Base-by-base conservation (phyloP, 2,113 vertebrate genomes). In the Embiotoca jacksoni region DNA sequence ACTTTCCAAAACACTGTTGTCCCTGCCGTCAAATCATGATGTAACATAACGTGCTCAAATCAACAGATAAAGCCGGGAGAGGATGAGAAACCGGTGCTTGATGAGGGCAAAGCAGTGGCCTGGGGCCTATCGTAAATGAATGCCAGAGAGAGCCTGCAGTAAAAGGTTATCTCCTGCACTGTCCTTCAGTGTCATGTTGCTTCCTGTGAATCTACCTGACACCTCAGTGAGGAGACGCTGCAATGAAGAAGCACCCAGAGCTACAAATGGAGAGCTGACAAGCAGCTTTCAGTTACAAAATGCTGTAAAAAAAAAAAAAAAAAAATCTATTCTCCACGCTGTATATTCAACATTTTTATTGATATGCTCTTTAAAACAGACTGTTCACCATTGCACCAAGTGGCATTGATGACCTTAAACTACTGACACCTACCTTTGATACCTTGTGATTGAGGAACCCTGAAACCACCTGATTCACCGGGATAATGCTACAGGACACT, bases 211-310 rank as follows among this genome's bases (percentile, higher is more conserved):
- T 74, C 72, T 79, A 82, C 64, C 68, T 30, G 85, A 83, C 83
- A 75, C 71, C 62, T 84, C 7, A 49, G 47, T 33, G 67, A 72
- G 74, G 73, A 75, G 80, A 75, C n/a, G 54, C 76, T 67, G 70
- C 62, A 87, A 75, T 37, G 52, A 75, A 41, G 78, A 73, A 64
- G 76, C 30, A 37, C 52, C 67, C 57, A 52, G 47, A 74, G 58
- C 63, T 70, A n/a, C 67, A 74, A 80, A 86, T 86, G 75, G 84
- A 90, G 77, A 87, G 72, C 85, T 83, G 78, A 88, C 72, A 81
- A 84, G 80, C 37, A 47, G 78, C 72, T 91, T 83, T 77, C 68
- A 60, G 55, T 68, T 75, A 60, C 62, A 78, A 78, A 64, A 50
- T 65, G 52, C 41, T 59, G 66, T 46, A 58, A 73, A 64, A 72